Evolutionary conservation across 2,113 vertebrate species (phyloP).

Genomic region (Pardalotus punctatus): DNA sequence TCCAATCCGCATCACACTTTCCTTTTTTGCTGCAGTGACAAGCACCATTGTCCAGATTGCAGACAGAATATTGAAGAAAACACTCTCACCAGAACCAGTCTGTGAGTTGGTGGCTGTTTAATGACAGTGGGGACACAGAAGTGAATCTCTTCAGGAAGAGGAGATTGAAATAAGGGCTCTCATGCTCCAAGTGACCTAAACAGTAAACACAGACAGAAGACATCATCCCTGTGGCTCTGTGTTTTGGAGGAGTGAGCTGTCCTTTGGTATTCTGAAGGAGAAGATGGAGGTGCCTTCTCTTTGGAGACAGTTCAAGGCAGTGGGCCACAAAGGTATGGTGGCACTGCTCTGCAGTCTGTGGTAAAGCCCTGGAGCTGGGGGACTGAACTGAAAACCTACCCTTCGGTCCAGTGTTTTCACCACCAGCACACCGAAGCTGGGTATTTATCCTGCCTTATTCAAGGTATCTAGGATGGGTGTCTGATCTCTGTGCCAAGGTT

Average conservation of each 20-base stretch:
- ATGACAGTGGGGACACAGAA: rapidly evolving
- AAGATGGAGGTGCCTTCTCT: not conserved
- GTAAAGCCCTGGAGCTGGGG: not conserved
- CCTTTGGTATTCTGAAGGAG: not conserved
- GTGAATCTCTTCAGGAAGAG: not conserved
- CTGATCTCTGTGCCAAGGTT: not conserved
- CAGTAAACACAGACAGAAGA: not conserved
- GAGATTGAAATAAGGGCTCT: not conserved
- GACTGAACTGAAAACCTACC: not conserved
- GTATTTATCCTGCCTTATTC: not conserved
- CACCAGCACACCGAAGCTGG: not conserved
- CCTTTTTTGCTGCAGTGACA: not conserved
- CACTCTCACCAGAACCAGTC: not conserved
- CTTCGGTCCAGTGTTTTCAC: not conserved
- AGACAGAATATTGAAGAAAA: not conserved
- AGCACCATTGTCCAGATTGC: not conserved
- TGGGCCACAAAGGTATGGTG: rapidly evolving
- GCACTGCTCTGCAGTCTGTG: rapidly evolving
- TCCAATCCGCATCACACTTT: not conserved
- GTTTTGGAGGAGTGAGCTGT: not conserved
- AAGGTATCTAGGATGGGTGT: no score
- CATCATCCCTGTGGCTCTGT: not conserved
- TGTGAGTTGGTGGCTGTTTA: not conserved
- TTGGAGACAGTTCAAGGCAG: not conserved
- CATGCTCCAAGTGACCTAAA: not conserved